phyloP scores from a whole-genome alignment of 2,888 invertebrate genomes.

The Spodoptera littoralis region DNA sequence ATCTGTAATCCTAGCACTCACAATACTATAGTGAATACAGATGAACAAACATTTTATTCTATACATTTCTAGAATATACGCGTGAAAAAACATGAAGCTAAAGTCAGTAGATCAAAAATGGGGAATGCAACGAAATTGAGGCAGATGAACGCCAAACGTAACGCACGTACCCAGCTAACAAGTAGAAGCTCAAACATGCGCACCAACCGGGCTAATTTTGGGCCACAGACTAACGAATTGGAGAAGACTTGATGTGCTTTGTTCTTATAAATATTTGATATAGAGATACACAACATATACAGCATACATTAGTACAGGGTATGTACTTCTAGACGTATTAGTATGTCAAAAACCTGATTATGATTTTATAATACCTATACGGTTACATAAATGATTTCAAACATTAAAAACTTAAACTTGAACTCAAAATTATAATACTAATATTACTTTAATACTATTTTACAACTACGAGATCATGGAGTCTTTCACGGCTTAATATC shows the following conservation, averaged over 20 bases:
- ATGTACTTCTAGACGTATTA: no score
- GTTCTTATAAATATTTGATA: not conserved
- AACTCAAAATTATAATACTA: no score
- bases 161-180: conserved; percentile 66
- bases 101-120: conserved; percentile 53
- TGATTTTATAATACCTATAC: no score
- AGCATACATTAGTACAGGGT: no score
- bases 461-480: no score
- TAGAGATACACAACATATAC: not conserved
- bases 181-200: conserved; percentile 69
- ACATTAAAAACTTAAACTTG: no score
- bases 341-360: no score
- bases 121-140: conserved; percentile 53
- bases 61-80: conserved; percentile 35
- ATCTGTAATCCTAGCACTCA: conserved; percentile 1
- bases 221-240: conserved; percentile 42
- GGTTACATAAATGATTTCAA: no score
- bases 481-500: no score
- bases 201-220: conserved; percentile 65
- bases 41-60: conserved; percentile 19
- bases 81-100: conserved; percentile 42
- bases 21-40: not conserved
- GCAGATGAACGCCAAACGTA: conserved; percentile 47
- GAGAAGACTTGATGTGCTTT: conserved; percentile 7
- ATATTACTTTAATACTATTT: no score